A percentile compares a stretch with the other conserved stretches of the same genome.
Evolutionary conservation across 2,888 invertebrate species (phyloP).

Genomic region (Elmis aenea): DNA sequence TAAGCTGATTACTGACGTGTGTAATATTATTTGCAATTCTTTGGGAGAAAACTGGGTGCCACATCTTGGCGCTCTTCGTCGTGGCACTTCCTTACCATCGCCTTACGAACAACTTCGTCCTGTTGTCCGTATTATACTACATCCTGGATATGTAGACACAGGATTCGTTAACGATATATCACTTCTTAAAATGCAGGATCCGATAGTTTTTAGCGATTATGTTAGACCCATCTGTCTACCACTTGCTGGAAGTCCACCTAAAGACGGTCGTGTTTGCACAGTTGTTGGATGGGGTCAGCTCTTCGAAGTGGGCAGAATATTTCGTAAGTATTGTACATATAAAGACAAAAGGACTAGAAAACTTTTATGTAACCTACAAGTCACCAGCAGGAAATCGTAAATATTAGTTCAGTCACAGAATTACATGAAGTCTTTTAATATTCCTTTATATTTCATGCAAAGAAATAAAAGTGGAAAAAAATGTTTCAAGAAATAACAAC

Average conservation of each 20-base stretch:
- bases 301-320: constrained; percentile 71
- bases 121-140: constrained; percentile 61
- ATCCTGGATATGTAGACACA: constrained; percentile 69
- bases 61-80: constrained; percentile 67
- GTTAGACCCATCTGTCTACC: constrained; percentile 64
- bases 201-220: constrained; percentile 58
- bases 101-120: constrained; percentile 69
- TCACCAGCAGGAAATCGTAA: no score
- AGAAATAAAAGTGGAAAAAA: no score
- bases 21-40: no score
- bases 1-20: no score
- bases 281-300: constrained; percentile 80
- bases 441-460: no score
- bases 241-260: constrained; percentile 52
- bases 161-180: constrained; percentile 78
- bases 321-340: constrained; percentile 60
- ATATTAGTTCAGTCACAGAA: no score
- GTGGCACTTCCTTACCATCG: constrained; percentile 67
- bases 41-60: constrained; percentile 76
- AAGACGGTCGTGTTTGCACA: constrained; percentile 66
- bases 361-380: neutral
- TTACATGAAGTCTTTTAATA: no score
- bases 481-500: no score
- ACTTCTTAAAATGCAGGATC: constrained; percentile 56
- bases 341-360: constrained; percentile 1